These are phyloP conservation scores for Pandion haliaetus DNA, from an alignment of 2,113 vertebrate species.

Conservation along the genomic window DNA sequence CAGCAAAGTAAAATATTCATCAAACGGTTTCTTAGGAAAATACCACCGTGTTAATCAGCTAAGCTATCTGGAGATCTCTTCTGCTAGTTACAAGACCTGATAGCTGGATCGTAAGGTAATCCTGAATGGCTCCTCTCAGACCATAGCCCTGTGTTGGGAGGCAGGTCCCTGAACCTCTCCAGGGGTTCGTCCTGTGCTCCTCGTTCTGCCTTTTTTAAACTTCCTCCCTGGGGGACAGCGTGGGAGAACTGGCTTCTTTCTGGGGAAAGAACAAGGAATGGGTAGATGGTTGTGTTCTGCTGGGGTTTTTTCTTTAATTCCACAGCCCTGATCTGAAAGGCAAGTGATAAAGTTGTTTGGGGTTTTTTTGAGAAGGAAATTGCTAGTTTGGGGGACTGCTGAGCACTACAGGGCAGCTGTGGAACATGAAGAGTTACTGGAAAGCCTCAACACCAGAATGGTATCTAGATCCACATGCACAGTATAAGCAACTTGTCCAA, in stretches of 20 bases:
- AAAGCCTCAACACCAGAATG: not conserved
- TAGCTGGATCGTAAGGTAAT: no score
- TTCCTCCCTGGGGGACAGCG: not conserved
- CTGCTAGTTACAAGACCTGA: not conserved
- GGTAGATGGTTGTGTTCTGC: not conserved
- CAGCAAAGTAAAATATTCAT: not conserved
- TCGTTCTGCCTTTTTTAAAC: not conserved
- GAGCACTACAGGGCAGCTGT: not conserved
- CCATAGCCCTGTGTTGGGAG: not conserved
- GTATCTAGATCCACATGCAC: accelerated
- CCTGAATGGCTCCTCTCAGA: not conserved
- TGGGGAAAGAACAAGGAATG: not conserved
- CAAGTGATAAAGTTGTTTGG: not conserved
- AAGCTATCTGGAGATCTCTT: not conserved
- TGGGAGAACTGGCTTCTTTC: not conserved
- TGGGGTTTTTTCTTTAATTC: not conserved
- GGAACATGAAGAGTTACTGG: not conserved
- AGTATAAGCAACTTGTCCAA: not conserved
- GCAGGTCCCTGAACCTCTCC: not conserved
- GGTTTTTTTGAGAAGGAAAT: not conserved
- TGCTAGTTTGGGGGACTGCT: not conserved
- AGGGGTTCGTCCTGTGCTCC: no score
- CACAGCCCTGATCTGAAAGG: not conserved
- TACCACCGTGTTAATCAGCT: not conserved
- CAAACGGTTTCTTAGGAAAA: not conserved